Percentiles rank a stretch among this genome's conserved stretches.
phyloP scores from a whole-genome alignment of 2,888 invertebrate species.

The Dichetophora obliterata region DNA sequence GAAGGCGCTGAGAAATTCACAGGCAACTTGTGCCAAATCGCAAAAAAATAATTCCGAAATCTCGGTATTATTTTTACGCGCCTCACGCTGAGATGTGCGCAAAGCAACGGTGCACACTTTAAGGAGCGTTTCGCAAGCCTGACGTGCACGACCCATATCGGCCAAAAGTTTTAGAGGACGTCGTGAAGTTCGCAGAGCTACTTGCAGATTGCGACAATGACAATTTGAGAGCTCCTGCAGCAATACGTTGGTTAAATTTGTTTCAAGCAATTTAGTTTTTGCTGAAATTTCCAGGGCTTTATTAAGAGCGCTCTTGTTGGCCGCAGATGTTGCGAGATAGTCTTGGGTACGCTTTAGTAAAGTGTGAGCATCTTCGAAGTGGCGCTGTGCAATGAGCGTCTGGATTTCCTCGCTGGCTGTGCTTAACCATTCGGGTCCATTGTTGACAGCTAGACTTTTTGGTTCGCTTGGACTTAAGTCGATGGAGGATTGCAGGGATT shows the following conservation, averaged over 20 bases:
- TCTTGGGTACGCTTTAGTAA: constrained; percentile 80
- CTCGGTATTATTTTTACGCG: constrained; percentile 67
- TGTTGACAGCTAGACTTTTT: constrained; percentile 49
- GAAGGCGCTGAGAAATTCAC: constrained; percentile 85
- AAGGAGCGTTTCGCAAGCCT: constrained; percentile 67
- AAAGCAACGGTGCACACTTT: constrained; percentile 67
- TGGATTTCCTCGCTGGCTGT: constrained; percentile 95
- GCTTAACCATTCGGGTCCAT: constrained; percentile 85
- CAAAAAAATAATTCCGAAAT: constrained; percentile 78
- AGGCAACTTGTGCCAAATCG: constrained; percentile 77
- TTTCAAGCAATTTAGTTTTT: constrained; percentile 80
- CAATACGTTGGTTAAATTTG: constrained; percentile 85
- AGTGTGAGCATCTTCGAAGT: constrained; percentile 92
- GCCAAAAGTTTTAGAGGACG: constrained; percentile 85
- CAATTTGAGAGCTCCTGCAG: constrained; percentile 90
- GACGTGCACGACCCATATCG: constrained; percentile 68
- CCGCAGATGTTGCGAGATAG: constrained; percentile 66
- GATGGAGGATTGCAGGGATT: constrained; percentile 51
- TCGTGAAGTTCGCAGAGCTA: constrained; percentile 87
- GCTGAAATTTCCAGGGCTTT: constrained; percentile 59
- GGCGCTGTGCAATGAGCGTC: constrained; percentile 93
- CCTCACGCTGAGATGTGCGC: constrained; percentile 67
- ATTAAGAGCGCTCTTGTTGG: constrained; percentile 58
- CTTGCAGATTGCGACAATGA: constrained; percentile 91
- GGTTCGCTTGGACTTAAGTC: constrained; percentile 59